phyloP scores from a whole-genome alignment of 1,140 invertebrate genomes.

The Drosophila repletoides region DNA sequence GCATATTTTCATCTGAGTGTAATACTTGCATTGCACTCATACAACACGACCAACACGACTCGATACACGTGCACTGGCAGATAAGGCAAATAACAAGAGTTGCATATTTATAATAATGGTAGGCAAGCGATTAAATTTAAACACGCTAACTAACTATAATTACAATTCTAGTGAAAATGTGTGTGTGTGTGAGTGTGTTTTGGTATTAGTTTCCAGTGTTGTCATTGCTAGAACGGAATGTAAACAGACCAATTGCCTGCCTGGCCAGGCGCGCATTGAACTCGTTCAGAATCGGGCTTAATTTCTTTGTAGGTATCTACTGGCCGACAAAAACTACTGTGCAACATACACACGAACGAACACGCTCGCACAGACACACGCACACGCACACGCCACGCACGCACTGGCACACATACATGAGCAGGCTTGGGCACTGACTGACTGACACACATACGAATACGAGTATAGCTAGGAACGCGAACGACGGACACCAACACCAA shows the following conservation, averaged over 20 bases:
- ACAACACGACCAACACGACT: slow-evolving; percentile 33
- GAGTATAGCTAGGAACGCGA: slow-evolving; percentile 58
- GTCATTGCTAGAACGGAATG: slow-evolving; percentile 39
- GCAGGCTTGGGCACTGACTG: slow-evolving; percentile 61
- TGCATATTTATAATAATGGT: slow-evolving; percentile 55
- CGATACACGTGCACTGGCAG: slow-evolving; percentile 1
- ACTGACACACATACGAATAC: slow-evolving; percentile 79
- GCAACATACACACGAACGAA: slow-evolving; percentile 4
- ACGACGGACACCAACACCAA: slow-evolving; percentile 20
- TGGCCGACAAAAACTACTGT: slow-evolving; percentile 25
- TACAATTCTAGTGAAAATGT: neutral
- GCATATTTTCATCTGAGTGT: too few species aligned
- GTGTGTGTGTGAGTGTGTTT: slow-evolving; percentile 1
- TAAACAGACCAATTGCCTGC: slow-evolving; percentile 61
- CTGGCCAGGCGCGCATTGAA: slow-evolving; percentile 59
- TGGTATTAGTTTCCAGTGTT: slow-evolving; percentile 10
- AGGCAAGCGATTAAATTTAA: slow-evolving; percentile 42
- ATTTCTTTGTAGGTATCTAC: slow-evolving; percentile 66
- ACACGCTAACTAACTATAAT: slow-evolving; percentile 35
- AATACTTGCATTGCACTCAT: slow-evolving; percentile 4
- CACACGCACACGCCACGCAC: slow-evolving; percentile 30
- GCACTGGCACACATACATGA: neutral
- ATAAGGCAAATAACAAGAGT: slow-evolving; percentile 33
- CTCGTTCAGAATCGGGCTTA: slow-evolving; percentile 49
- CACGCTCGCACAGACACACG: neutral